Evolutionary conservation across 2,113 vertebrate genomes (phyloP).

Genomic region (Chaetodon trifascialis): DNA sequence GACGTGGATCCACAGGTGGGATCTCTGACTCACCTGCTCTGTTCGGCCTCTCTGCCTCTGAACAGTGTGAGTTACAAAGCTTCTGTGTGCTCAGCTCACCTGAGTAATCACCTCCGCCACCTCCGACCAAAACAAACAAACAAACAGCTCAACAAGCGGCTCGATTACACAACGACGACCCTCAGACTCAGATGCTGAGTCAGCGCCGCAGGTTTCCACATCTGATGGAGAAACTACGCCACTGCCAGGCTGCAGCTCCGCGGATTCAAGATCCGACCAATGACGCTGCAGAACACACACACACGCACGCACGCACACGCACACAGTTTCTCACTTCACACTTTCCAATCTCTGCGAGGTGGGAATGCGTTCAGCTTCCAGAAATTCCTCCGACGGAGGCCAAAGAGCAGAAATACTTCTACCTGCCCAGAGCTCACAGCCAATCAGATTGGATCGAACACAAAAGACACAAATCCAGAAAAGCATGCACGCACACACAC

Average conservation of each 20-base stretch:
- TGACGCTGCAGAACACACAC: not conserved
- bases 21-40: no score
- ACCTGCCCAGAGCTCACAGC: slow-evolving; percentile 19
- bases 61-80: not conserved
- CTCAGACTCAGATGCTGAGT: not conserved
- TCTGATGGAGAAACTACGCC: not conserved
- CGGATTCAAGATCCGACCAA: no score
- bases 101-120: not conserved
- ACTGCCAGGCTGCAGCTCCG: no score
- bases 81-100: not conserved
- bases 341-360: slow-evolving; percentile 22
- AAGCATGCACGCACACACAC: not conserved
- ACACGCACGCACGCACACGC: not conserved
- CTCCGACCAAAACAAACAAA: not conserved
- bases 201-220: not conserved
- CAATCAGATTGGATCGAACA: not conserved
- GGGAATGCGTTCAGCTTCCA: not conserved
- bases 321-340: slow-evolving; percentile 10
- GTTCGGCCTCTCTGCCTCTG: no score
- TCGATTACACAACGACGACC: not conserved
- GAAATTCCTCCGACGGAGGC: slow-evolving; percentile 1
- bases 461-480: not conserved
- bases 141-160: not conserved
- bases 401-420: slow-evolving; percentile 28
- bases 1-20: no score